Evolutionary conservation across 2,888 invertebrate species (phyloP).

Genomic region (Apodemia hepburni): DNA sequence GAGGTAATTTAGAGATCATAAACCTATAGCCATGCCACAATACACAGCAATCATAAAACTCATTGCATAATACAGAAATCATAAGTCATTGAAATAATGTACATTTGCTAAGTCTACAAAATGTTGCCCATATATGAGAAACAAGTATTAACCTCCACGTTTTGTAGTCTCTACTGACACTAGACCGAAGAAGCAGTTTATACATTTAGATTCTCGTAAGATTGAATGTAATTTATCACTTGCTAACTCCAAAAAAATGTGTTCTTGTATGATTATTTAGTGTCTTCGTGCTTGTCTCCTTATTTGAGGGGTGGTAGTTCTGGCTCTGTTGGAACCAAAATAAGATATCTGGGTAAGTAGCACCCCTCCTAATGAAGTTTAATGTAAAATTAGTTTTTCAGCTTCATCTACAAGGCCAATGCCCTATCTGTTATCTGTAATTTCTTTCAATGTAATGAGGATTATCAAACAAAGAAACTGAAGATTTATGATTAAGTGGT

Average conservation of each 20-base stretch:
- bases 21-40: no score
- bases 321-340: constrained; percentile 11
- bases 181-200: background rate
- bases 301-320: constrained; percentile 14
- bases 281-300: constrained; percentile 14
- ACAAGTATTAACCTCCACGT: no score
- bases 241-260: constrained; percentile 10
- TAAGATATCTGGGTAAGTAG: constrained; percentile 5
- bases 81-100: no score
- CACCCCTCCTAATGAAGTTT: constrained; percentile 12
- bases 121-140: no score
- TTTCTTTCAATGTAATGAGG: background rate
- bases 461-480: background rate
- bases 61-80: no score
- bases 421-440: background rate
- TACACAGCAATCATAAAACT: no score
- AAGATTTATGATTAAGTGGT: background rate
- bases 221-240: constrained; percentile 8
- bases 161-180: background rate
- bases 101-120: no score
- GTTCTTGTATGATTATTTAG: constrained; percentile 14
- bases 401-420: background rate
- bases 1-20: no score
- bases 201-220: background rate
- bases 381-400: constrained; percentile 10